phyloP scores from a whole-genome alignment of 2,113 vertebrate species.

The Neodon shergylaensis region DNA sequence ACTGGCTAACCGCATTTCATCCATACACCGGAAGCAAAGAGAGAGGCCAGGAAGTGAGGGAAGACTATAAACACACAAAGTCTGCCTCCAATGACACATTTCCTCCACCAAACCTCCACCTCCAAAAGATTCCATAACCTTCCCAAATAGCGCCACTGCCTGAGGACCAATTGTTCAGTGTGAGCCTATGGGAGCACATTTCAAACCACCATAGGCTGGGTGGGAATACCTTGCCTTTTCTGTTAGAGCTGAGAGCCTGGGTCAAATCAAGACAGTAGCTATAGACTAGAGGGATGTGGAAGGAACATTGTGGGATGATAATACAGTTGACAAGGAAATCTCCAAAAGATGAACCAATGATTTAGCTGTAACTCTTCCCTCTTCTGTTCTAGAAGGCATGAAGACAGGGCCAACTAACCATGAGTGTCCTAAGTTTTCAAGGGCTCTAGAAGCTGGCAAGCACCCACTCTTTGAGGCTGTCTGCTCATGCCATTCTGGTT shows the following conservation, averaged over 20 bases:
- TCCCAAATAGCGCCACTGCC: not conserved
- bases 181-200: not conserved
- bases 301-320: not conserved
- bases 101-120: not conserved
- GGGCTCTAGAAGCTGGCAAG: not conserved
- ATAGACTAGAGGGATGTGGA: not conserved
- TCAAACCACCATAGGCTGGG: not conserved
- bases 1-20: not conserved
- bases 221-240: not conserved
- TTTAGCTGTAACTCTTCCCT: not conserved
- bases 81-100: not conserved
- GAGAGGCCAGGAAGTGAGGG: not conserved
- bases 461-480: not conserved
- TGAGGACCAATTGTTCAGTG: not conserved
- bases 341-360: not conserved
- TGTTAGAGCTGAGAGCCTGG: no score
- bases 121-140: not conserved
- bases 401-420: not conserved
- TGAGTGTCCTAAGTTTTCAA: not conserved
- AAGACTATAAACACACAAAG: not conserved
- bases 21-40: not conserved
- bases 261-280: constrained; percentile 8
- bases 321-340: not conserved
- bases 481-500: not conserved
- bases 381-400: not conserved